Evolutionary conservation across 2,113 vertebrate species (phyloP).

Genomic region (Atherinomorus stipes): DNA sequence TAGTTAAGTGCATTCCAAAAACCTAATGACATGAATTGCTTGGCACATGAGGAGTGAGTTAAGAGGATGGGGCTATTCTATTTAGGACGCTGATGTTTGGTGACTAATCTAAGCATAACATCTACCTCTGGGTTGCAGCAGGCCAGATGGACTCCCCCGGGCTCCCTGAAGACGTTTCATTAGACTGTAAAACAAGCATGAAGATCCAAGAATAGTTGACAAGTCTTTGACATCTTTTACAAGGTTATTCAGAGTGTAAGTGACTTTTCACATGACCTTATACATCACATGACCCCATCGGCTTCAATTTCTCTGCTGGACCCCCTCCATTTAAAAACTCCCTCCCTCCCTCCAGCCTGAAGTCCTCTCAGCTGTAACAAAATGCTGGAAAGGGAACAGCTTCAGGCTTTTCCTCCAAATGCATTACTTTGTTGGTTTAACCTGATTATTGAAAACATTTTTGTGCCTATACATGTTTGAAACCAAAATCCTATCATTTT

Average conservation of each 20-base stretch:
- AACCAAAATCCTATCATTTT: slow-evolving; percentile 42
- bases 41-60: slow-evolving; percentile 49
- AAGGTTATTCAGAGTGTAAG: slow-evolving; percentile 57
- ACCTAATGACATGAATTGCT: not conserved
- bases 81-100: slow-evolving; percentile 49
- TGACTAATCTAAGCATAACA: slow-evolving; percentile 52
- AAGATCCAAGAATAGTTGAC: slow-evolving; percentile 58
- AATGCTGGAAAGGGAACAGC: slow-evolving; percentile 68
- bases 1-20: slow-evolving; percentile 4
- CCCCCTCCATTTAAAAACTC: slow-evolving; percentile 9
- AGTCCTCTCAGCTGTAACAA: slow-evolving; percentile 59
- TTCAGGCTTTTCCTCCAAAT: slow-evolving; percentile 69
- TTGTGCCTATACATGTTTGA: slow-evolving; percentile 32
- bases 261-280: slow-evolving; percentile 68
- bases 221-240: slow-evolving; percentile 59
- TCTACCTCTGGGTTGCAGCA: slow-evolving; percentile 47
- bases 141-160: slow-evolving; percentile 40
- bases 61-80: slow-evolving; percentile 32
- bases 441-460: slow-evolving; percentile 57
- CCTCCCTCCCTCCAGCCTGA: slow-evolving; percentile 30
- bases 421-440: slow-evolving; percentile 62
- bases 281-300: slow-evolving; percentile 47
- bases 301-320: slow-evolving; percentile 27
- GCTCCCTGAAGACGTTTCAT: slow-evolving; percentile 58
- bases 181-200: slow-evolving; percentile 59